These are phyloP conservation scores for Metopolophium dirhodum DNA, from an alignment of 1,140 invertebrate genomes.

Conservation along the genomic window DNA sequence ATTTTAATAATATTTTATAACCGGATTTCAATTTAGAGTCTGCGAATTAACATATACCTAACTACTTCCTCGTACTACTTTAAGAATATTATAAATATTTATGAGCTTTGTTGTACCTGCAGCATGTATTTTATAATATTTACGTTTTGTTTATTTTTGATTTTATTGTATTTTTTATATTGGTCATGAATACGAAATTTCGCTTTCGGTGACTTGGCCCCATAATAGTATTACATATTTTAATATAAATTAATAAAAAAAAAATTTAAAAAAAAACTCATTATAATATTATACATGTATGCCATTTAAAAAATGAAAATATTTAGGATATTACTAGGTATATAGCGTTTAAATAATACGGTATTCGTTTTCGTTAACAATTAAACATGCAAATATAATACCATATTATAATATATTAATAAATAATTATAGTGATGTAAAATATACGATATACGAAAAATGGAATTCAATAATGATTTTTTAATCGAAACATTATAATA, in stretches of 20 bases:
- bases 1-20: not conserved
- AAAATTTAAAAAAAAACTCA: no score
- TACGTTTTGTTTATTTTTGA: not conserved
- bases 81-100: not conserved
- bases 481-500: no score
- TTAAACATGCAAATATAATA: not conserved
- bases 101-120: not conserved
- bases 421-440: no score
- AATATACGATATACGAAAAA: no score
- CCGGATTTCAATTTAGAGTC: not conserved
- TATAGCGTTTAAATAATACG: not conserved
- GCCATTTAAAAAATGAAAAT: not conserved
- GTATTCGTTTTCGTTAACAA: not conserved
- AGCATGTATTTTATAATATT: not conserved
- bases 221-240: not conserved
- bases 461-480: no score
- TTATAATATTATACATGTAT: not conserved
- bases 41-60: not conserved
- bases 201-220: not conserved
- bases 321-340: not conserved
- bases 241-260: not conserved
- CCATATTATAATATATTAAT: not conserved
- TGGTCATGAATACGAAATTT: not conserved
- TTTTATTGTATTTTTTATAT: no score
- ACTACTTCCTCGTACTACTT: not conserved